phyloP scores from a whole-genome alignment of 2,797 vertebrate species.

The Sorex maritimensis region DNA sequence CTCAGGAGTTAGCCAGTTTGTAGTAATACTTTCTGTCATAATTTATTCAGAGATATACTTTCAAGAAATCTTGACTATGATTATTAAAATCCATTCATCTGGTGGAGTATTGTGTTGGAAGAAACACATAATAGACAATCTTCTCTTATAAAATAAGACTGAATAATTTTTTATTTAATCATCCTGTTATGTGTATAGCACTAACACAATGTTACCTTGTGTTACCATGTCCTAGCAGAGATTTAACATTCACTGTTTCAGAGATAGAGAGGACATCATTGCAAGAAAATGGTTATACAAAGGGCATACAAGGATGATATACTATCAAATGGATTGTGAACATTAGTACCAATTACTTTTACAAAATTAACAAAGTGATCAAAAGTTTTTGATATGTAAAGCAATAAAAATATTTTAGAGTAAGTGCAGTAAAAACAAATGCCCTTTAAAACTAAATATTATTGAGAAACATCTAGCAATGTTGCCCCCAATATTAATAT shows the following conservation, averaged over 20 bases:
- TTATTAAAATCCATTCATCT: neutral
- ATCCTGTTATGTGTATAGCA: neutral
- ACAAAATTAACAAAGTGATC: neutral
- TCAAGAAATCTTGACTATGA: constrained; percentile 16
- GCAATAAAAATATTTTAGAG: neutral
- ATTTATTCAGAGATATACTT: constrained; percentile 42
- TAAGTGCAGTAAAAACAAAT: neutral
- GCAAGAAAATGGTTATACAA: neutral
- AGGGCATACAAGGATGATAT: neutral
- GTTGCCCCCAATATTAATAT: constrained; percentile 23
- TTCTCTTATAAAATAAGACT: neutral
- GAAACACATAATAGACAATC: neutral
- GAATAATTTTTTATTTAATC: neutral
- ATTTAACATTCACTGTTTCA: neutral
- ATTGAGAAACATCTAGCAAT: constrained; percentile 42
- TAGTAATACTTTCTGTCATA: no score
- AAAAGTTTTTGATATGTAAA: constrained; percentile 33
- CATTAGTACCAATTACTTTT: constrained; percentile 28
- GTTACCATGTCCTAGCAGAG: neutral
- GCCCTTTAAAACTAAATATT: neutral
- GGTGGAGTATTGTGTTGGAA: neutral
- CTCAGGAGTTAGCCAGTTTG: no score
- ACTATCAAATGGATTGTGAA: neutral
- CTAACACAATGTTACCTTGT: neutral
- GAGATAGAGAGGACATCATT: neutral